Base-by-base conservation (phyloP, 2,797 vertebrate species). In the Sciurus vulgaris region DNA sequence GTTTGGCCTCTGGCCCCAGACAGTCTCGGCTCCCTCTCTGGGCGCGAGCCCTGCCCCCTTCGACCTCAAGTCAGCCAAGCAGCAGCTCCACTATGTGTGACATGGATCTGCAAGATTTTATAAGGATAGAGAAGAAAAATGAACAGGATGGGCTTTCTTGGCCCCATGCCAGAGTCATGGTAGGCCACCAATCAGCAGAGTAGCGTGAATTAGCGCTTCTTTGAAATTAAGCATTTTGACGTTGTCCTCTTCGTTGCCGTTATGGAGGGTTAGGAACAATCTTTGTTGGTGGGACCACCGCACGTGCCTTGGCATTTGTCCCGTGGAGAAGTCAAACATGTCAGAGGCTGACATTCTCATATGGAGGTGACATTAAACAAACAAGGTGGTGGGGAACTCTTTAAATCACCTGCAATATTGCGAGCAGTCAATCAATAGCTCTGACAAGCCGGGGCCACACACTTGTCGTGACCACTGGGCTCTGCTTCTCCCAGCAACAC, bases 351-450 rank as follows among this genome's bases (percentile, higher is more conserved):
- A 92, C 9, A 2, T 96, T 63, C 91, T 97, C 69, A 74, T 67
- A 81, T 59, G 38, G 51, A 97, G 97, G 77, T 95, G 95, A 65
- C 73, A 47, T 97, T 95, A 96, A 97, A 94, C 4, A 54, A 97
- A 76, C 86, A 5, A 59, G 93, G 95, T 97, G 97, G 92, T 33
- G 54, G 85, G 67, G 84, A 86, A 67, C 86, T 95, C 72, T 95
- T 93, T 79, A 94, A 95, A 93, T 97, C 96, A 96, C 90, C 95
- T 95, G 96, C 89, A 93, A 90, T 97, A 84, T 92, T 96, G 96
- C 22, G 35, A 95, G 65, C 54, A 84, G 95, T 35, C 94, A 86
- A 90, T 97, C 76, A 59, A 94, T 76, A 95, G 49, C 65, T 7
- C 17, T 95, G 82, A 94, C 95, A 96, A 89, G 92, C 86, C 0